Conservation (phyloP, 2,797 vertebrate genomes). For the Melanotaenia maccullochi region DNA sequence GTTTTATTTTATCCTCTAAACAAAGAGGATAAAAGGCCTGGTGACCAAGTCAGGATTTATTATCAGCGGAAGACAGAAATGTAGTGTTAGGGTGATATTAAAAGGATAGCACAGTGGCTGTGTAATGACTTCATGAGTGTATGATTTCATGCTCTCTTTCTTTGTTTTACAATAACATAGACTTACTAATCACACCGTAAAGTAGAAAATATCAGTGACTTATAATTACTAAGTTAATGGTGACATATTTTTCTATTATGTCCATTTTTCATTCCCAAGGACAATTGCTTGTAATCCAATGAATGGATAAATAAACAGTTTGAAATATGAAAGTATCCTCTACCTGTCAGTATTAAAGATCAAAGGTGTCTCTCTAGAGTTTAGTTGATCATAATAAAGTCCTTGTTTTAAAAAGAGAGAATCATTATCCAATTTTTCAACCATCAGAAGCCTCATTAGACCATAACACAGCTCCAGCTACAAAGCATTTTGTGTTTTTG, state of each 20-base stretch:
- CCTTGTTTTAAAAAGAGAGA: neutral
- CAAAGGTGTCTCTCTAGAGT: neutral
- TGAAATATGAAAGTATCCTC: neutral
- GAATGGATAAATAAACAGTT: neutral
- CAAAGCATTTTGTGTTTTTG: constrained; percentile 27
- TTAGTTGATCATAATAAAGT: neutral
- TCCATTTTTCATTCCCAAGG: constrained; percentile 4
- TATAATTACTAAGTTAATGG: neutral
- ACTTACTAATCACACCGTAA: neutral
- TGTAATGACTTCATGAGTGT: constrained; percentile 13
- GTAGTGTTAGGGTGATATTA: constrained; percentile 32
- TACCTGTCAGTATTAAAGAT: neutral
- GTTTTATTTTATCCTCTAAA: constrained; percentile 59
- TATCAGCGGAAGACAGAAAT: constrained; percentile 50
- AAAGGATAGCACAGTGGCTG: constrained; percentile 11
- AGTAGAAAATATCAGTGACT: constrained; percentile 1
- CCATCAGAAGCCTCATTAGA: constrained; percentile 13
- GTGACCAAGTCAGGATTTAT: constrained; percentile 43
- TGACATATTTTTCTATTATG: constrained; percentile 2
- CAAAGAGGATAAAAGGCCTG: constrained; percentile 32
- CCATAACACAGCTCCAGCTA: constrained; percentile 3
- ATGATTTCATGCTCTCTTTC: constrained; percentile 1
- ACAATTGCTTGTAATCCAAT: neutral
- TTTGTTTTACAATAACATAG: constrained; percentile 5
- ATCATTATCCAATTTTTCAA: neutral